Evolutionary conservation across 2,797 vertebrate genomes (phyloP).

Genomic region (Adelosebastes latens): DNA sequence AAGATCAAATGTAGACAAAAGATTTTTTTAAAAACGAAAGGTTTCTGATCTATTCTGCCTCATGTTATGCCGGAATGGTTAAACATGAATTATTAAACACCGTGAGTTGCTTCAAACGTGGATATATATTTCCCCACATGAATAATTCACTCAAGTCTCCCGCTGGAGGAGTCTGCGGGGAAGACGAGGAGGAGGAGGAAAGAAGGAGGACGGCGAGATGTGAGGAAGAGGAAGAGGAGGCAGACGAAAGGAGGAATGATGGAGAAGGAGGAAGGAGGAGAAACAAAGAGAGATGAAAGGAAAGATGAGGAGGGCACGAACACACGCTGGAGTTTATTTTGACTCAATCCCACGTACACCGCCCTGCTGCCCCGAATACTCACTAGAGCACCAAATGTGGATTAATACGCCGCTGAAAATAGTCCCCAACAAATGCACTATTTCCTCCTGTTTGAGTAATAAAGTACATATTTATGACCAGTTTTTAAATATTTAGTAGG

Average conservation of each 20-base stretch:
- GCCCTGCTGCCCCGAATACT: not conserved
- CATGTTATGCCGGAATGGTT: constrained; percentile 11
- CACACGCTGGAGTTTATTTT: not conserved
- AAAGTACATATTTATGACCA: too few species aligned
- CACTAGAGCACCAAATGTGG: not conserved
- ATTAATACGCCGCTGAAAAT: not conserved
- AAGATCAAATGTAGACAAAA: not conserved
- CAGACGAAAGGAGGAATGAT: constrained; percentile 22
- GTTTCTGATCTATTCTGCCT: not conserved
- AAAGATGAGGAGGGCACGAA: not conserved
- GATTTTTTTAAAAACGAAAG: not conserved
- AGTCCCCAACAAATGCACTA: not conserved
- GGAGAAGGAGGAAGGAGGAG: not conserved
- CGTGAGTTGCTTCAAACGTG: constrained; percentile 45
- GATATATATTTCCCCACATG: constrained; percentile 61
- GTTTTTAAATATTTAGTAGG: too few species aligned
- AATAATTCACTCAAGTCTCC: constrained; percentile 64
- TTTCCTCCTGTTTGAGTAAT: not conserved
- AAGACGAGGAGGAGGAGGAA: not conserved
- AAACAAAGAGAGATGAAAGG: not conserved
- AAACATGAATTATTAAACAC: constrained; percentile 68
- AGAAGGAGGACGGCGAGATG: not conserved
- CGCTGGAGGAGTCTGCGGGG: constrained; percentile 12
- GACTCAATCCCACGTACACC: not conserved
- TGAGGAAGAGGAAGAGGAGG: not conserved